phyloP scores from a whole-genome alignment of 2,113 vertebrate species.

The Prochilodus magdalenae region DNA sequence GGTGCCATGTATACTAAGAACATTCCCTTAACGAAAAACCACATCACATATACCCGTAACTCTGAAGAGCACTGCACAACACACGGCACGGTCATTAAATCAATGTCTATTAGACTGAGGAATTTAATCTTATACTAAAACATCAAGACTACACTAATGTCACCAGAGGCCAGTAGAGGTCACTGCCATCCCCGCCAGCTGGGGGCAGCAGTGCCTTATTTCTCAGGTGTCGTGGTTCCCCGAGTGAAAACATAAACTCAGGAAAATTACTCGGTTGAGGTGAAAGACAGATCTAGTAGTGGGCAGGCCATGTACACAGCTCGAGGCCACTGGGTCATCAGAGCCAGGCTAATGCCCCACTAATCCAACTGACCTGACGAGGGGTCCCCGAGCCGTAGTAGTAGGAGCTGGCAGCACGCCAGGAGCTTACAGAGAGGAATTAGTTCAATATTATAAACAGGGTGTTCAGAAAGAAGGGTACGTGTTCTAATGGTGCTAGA shows the following conservation, averaged over 20 bases:
- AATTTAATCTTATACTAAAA: too few species aligned
- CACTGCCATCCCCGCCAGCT: constrained; percentile 51
- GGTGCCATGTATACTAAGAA: too few species aligned
- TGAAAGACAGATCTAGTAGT: background rate
- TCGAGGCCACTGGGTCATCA: background rate
- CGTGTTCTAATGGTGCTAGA: background rate
- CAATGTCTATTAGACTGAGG: too few species aligned
- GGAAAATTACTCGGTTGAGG: constrained; percentile 50
- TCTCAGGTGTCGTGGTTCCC: constrained; percentile 9
- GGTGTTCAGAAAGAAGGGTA: background rate
- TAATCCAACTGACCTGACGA: background rate
- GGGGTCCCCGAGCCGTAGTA: background rate
- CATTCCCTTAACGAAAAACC: too few species aligned
- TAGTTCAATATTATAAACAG: background rate
- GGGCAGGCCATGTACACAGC: background rate
- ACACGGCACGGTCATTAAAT: too few species aligned
- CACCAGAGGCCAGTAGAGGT: background rate
- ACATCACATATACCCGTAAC: too few species aligned
- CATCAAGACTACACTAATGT: too few species aligned
- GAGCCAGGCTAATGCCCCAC: background rate
- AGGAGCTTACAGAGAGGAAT: background rate
- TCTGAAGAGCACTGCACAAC: too few species aligned
- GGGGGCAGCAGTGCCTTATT: constrained; percentile 62
- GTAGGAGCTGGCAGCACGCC: background rate
- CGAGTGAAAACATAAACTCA: constrained; percentile 55